phyloP scores from a whole-genome alignment of 1,140 invertebrate species.

The Orius insidiosus region DNA sequence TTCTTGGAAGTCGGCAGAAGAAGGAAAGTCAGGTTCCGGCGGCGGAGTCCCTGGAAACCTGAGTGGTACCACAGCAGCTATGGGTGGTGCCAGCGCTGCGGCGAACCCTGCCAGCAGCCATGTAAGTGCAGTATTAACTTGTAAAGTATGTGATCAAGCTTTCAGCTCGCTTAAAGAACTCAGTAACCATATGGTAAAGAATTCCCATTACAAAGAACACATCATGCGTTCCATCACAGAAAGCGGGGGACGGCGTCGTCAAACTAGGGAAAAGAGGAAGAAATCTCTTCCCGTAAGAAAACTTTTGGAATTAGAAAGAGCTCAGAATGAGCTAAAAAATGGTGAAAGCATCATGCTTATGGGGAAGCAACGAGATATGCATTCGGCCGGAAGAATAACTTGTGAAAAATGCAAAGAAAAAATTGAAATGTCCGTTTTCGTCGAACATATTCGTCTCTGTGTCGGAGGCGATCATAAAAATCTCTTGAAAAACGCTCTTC shows the following conservation, averaged over 20 bases:
- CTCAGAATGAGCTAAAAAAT: slow-evolving; percentile 72
- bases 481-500: slow-evolving; percentile 53
- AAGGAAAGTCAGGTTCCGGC: slow-evolving; percentile 36
- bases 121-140: slow-evolving; percentile 85
- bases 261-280: slow-evolving; percentile 77
- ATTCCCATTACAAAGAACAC: slow-evolving; percentile 93
- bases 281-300: slow-evolving; percentile 85
- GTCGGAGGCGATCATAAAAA: slow-evolving; percentile 56
- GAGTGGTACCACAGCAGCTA: slow-evolving; percentile 21
- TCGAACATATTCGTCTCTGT: slow-evolving; percentile 79
- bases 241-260: slow-evolving; percentile 60
- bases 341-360: slow-evolving; percentile 33
- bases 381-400: slow-evolving; percentile 44
- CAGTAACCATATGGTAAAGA: slow-evolving; percentile 97
- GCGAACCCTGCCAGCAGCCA: slow-evolving; percentile 60
- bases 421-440: slow-evolving; percentile 81
- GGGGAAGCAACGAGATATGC: slow-evolving; percentile 25
- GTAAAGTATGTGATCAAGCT: slow-evolving; percentile 93
- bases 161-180: slow-evolving; percentile 89
- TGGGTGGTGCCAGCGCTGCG: slow-evolving; percentile 27
- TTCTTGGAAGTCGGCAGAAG: slow-evolving; percentile 84
- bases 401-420: slow-evolving; percentile 93
- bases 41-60: slow-evolving; percentile 20
- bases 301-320: slow-evolving; percentile 70
- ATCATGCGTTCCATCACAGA: slow-evolving; percentile 80